Conservation (phyloP, 2,888 invertebrate species). For the Mimumesa dahlbomi region DNA sequence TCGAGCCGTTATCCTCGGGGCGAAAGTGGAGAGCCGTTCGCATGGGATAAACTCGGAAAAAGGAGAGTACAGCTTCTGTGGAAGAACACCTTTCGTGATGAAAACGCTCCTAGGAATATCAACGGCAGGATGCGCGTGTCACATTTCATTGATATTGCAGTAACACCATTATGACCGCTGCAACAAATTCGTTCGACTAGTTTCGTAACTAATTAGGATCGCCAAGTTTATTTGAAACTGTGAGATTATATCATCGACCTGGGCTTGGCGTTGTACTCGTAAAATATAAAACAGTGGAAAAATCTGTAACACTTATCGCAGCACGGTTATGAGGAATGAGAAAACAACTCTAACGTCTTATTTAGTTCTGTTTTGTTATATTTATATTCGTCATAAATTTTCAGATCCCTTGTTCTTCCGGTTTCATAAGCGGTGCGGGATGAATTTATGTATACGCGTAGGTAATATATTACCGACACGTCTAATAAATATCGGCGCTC, state of each 20-base stretch:
- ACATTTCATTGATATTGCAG: too few species aligned
- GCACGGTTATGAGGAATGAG: too few species aligned
- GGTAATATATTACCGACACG: constrained; percentile 46
- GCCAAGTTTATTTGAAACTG: too few species aligned
- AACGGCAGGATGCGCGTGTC: too few species aligned
- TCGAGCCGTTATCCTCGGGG: constrained; percentile 29
- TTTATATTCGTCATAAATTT: constrained; percentile 33
- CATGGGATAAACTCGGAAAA: constrained; percentile 26
- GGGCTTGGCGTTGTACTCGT: too few species aligned
- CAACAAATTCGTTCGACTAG: too few species aligned
- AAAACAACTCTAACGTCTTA: constrained; percentile 46
- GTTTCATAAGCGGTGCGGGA: constrained; percentile 40
- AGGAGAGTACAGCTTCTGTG: constrained; percentile 34
- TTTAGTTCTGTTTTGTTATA: constrained; percentile 15
- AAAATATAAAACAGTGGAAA: too few species aligned
- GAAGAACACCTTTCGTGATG: constrained; percentile 8
- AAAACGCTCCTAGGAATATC: not conserved
- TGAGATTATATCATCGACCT: too few species aligned
- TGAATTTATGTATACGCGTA: constrained; percentile 45
- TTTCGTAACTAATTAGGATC: too few species aligned
- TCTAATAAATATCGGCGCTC: constrained; percentile 54
- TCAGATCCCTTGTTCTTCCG: constrained; percentile 42
- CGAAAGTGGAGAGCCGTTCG: constrained; percentile 18
- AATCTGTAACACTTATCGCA: too few species aligned
- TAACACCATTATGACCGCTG: too few species aligned